These are phyloP conservation scores for Macrophya alboannulata DNA, from an alignment of 2,888 invertebrate genomes.

Conservation along the genomic window DNA sequence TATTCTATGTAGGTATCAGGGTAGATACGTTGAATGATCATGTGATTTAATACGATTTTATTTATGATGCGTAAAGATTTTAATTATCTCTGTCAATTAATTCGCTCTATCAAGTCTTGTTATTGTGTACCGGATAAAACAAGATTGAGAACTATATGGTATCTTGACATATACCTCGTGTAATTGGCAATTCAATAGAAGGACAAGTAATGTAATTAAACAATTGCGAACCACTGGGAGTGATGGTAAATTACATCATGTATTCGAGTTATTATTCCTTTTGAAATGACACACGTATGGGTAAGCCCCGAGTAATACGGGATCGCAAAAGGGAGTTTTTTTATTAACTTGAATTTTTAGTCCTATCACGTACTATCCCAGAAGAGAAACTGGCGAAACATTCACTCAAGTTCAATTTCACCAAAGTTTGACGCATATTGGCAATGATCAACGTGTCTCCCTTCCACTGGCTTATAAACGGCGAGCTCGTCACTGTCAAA, in stretches of 20 bases:
- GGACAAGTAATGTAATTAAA: constrained; percentile 51
- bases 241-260: constrained; percentile 37
- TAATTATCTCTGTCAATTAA: constrained; percentile 9
- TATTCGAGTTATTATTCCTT: constrained; percentile 39
- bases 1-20: too few relatives aligned
- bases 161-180: constrained; percentile 37
- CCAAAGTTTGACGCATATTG: constrained; percentile 16
- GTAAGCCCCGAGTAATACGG: not conserved
- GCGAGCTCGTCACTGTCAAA: constrained; percentile 12
- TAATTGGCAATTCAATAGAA: constrained; percentile 50
- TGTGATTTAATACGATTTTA: not conserved
- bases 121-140: constrained; percentile 21
- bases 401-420: constrained; percentile 25
- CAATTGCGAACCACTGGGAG: constrained; percentile 44
- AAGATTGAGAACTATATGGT: constrained; percentile 32
- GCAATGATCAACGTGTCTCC: not conserved
- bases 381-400: constrained; percentile 32
- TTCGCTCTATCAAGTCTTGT: not conserved
- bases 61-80: not conserved
- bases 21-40: not conserved
- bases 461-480: not conserved
- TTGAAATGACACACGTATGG: constrained; percentile 17
- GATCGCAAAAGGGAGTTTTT: not conserved
- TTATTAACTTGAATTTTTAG: not conserved
- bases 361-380: constrained; percentile 4